Evolutionary conservation across 2,113 vertebrate species (phyloP), one percentile per base, ranked within the genome.

Genomic region (Corythornis vintsioides): DNA sequence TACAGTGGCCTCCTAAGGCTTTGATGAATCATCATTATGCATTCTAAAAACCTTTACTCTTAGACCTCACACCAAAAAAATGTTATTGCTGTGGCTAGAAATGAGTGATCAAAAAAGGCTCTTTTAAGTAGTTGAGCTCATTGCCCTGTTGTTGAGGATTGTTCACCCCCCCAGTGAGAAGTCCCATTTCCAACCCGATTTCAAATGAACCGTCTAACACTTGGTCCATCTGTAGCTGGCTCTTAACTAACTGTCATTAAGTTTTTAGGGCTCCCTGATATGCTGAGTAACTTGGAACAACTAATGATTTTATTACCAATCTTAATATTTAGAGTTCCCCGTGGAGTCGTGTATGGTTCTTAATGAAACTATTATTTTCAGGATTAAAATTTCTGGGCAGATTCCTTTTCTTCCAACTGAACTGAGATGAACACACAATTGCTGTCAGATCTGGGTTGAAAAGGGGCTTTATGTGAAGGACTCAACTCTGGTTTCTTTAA

Each of bases 311-410:
- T 95, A 95, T 93, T 94, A 89, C 83, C 69, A 89, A 6, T 93
- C 86, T 94, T 92, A 96, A 95, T 96, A 97, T 94, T 95, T 96
- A 96, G 90, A 88, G 83, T 93, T 95, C 93, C 91, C 92, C 57
- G 55, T 59, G 90, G 95, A 96, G 86, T 65, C 1, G 0, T 95
- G 69, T 87, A 86, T 71, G 50, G 77, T 81, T 95, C 91, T 90
- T 95, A 95, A 97, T 95, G 88, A 96, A 95, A 87, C 80, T 65
- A 89, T 93, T 96, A 95, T 93, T 94, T 95, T 88, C 69, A 90
- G 83, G 89, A 96, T 83, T 94, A 94, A 95, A 95, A 95, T 93
- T 55, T 96, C 80, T 55, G 76, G 47, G 89, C 64, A 92, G 92
- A 96, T 93, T 93, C 57, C 11, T 38, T 80, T 85, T 57, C 55